A percentile compares a stretch with the other conserved stretches of the same genome.
These are phyloP conservation scores for Pteropus alecto DNA, from an alignment of 2,113 vertebrate genomes.

Conservation along the genomic window DNA sequence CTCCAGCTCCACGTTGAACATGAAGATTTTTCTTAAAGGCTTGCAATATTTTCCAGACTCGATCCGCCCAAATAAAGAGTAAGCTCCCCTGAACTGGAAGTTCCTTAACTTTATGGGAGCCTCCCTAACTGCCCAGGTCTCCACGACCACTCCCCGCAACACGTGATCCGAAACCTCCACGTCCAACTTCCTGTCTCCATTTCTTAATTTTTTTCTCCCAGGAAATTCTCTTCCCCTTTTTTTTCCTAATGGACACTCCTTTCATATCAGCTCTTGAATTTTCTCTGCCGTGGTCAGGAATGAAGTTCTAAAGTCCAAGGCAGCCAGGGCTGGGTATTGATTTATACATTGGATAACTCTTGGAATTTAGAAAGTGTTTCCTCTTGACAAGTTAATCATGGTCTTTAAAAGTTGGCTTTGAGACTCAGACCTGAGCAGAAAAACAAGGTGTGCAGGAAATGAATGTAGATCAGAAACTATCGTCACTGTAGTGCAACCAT, in stretches of 20 bases:
- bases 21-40: not conserved
- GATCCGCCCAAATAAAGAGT: not conserved
- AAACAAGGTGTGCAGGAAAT: not conserved
- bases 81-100: not conserved
- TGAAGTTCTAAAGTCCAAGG: not conserved
- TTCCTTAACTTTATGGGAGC: not conserved
- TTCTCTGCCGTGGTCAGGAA: not conserved
- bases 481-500: not conserved
- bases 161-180: not conserved
- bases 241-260: not conserved
- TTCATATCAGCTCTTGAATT: not conserved
- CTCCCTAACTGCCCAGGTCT: not conserved
- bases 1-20: not conserved
- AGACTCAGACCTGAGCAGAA: not conserved
- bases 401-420: not conserved
- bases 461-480: not conserved
- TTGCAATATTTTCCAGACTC: not conserved
- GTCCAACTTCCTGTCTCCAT: not conserved
- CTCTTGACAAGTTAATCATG: not conserved
- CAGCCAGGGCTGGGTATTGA: not conserved
- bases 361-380: not conserved
- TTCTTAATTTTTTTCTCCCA: not conserved
- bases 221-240: not conserved
- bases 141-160: not conserved
- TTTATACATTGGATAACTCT: not conserved